Evolutionary conservation across 2,888 invertebrate genomes (phyloP).

Genomic region (Dromius quadrimaculatus): DNA sequence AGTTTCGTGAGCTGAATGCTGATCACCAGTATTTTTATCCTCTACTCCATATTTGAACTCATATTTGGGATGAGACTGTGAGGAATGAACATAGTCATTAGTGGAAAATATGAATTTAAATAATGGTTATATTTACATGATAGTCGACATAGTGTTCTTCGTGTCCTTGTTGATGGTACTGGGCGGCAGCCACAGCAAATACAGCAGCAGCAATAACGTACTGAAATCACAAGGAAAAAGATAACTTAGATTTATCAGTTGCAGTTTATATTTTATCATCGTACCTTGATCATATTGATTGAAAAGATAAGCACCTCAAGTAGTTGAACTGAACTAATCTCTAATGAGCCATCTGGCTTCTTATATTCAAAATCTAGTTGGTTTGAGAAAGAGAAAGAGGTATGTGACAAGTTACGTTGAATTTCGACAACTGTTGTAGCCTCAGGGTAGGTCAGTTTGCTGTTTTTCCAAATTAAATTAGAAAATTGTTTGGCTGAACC

Average conservation of each 20-base stretch:
- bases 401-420: slow-evolving; percentile 25
- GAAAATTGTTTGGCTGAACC: too few relatives aligned
- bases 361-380: background rate
- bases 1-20: background rate
- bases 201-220: background rate
- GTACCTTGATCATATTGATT: slow-evolving; percentile 18
- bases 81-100: too few relatives aligned
- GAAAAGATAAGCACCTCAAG: slow-evolving; percentile 1
- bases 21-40: slow-evolving; percentile 17
- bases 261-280: too few relatives aligned
- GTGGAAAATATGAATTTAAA: too few relatives aligned
- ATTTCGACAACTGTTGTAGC: too few relatives aligned
- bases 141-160: slow-evolving; percentile 4
- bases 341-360: slow-evolving; percentile 1
- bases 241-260: too few relatives aligned
- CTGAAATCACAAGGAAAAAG: background rate
- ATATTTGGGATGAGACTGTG: slow-evolving; percentile 18
- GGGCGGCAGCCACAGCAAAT: background rate
- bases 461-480: too few relatives aligned
- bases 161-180: background rate
- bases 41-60: slow-evolving; percentile 34
- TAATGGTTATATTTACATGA: too few relatives aligned
- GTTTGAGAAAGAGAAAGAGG: slow-evolving; percentile 4
- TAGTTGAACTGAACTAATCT: slow-evolving; percentile 19
- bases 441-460: too few relatives aligned